These are phyloP conservation scores for Macrophya alboannulata DNA, from an alignment of 2,888 invertebrate species.

Conservation along the genomic window DNA sequence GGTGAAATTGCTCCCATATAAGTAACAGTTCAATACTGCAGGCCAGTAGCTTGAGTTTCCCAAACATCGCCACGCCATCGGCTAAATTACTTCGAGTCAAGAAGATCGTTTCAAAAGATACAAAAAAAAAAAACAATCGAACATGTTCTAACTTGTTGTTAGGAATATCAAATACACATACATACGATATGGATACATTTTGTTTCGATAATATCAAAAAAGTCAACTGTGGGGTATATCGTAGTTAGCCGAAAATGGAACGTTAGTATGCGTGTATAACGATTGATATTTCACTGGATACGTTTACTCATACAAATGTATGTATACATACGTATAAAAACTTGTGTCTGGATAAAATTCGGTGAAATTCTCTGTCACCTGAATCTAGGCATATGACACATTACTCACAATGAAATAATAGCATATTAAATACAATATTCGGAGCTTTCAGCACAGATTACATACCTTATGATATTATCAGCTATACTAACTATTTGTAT, in stretches of 20 bases:
- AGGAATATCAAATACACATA: too few relatives aligned
- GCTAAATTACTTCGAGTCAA: too few relatives aligned
- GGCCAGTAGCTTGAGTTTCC: too few relatives aligned
- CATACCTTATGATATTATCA: background rate
- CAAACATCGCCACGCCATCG: too few relatives aligned
- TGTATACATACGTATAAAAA: background rate
- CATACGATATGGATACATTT: too few relatives aligned
- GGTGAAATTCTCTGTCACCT: background rate
- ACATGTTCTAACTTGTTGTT: too few relatives aligned
- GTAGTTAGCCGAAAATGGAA: too few relatives aligned
- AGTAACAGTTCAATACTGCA: too few relatives aligned
- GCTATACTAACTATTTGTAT: background rate
- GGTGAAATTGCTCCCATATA: too few relatives aligned
- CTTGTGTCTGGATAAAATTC: background rate
- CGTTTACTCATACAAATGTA: background rate
- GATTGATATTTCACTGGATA: conserved; percentile 16
- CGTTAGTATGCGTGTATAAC: background rate
- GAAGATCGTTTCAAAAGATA: too few relatives aligned
- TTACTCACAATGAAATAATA: background rate
- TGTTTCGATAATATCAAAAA: background rate
- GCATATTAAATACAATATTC: background rate
- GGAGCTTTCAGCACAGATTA: too few relatives aligned
- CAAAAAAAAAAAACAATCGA: too few relatives aligned
- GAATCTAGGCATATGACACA: background rate
- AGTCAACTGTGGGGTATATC: background rate